Percentiles rank a stretch among this genome's conserved stretches.
phyloP scores from a whole-genome alignment of 2,113 vertebrate species.

The Etheostoma cragini region DNA sequence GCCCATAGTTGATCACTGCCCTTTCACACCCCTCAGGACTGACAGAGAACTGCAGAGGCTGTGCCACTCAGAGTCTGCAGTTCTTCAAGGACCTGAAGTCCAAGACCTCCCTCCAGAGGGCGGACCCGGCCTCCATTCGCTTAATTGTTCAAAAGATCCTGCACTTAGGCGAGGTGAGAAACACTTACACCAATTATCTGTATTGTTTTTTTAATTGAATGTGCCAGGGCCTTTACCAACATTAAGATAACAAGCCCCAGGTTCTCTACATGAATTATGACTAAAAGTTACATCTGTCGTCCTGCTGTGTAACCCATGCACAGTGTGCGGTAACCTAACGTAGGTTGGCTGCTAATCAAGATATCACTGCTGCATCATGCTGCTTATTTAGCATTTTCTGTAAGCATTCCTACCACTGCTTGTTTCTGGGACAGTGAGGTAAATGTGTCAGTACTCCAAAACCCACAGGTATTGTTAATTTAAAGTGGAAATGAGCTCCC shows the following conservation, averaged over 20 bases:
- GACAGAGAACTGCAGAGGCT: slow-evolving; percentile 88
- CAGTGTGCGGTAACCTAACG: not conserved
- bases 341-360: not conserved
- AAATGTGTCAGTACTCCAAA: not conserved
- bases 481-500: not conserved
- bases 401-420: not conserved
- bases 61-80: slow-evolving; percentile 86
- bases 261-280: not conserved
- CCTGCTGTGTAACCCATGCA: no score
- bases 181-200: not conserved
- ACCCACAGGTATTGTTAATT: not conserved
- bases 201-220: not conserved
- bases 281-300: not conserved
- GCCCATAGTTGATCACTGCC: not conserved
- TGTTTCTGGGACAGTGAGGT: slow-evolving; percentile 1
- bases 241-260: not conserved
- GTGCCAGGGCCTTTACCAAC: not conserved
- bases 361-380: not conserved
- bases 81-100: slow-evolving; percentile 88
- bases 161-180: slow-evolving; percentile 89
- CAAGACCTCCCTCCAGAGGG: slow-evolving; percentile 79
- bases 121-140: slow-evolving; percentile 82
- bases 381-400: not conserved
- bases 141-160: slow-evolving; percentile 84
- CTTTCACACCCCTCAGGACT: slow-evolving; percentile 81